Conservation (phyloP, 2,888 invertebrate genomes). For the Melieria omissa region DNA sequence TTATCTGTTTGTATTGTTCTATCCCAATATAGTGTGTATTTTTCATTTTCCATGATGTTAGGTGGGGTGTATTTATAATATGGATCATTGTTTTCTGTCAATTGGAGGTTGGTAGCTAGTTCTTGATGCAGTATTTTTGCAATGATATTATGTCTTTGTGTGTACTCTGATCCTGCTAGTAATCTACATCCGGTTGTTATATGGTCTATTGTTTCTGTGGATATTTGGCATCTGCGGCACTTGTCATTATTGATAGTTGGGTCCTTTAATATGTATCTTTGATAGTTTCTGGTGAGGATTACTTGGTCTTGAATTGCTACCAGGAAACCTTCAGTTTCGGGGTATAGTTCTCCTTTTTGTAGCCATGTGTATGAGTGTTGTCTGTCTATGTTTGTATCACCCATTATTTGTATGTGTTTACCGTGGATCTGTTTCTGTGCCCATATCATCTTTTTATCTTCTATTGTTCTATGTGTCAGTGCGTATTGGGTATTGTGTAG, state of each 20-base stretch:
- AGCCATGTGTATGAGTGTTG: background rate
- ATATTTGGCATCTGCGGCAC: background rate
- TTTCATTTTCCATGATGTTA: too few relatives aligned
- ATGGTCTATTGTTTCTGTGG: background rate
- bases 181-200: background rate
- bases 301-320: slow-evolving; percentile 19
- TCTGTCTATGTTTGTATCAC: too few relatives aligned
- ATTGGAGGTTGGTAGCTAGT: too few relatives aligned
- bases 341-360: background rate
- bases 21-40: too few relatives aligned
- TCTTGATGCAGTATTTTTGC: background rate
- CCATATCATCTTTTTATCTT: too few relatives aligned
- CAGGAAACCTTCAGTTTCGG: slow-evolving; percentile 14
- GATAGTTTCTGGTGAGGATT: slow-evolving; percentile 12
- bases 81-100: background rate
- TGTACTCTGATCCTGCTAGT: background rate
- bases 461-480: background rate
- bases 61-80: background rate
- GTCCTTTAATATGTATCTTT: background rate
- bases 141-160: slow-evolving; percentile 3
- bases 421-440: too few relatives aligned
- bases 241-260: background rate
- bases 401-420: too few relatives aligned
- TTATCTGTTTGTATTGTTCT: too few relatives aligned
- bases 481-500: too few relatives aligned